Percentiles rank a stretch among this genome's conserved stretches.
These are phyloP conservation scores for Caretta caretta DNA, from an alignment of 2,113 vertebrate genomes.

Conservation along the genomic window DNA sequence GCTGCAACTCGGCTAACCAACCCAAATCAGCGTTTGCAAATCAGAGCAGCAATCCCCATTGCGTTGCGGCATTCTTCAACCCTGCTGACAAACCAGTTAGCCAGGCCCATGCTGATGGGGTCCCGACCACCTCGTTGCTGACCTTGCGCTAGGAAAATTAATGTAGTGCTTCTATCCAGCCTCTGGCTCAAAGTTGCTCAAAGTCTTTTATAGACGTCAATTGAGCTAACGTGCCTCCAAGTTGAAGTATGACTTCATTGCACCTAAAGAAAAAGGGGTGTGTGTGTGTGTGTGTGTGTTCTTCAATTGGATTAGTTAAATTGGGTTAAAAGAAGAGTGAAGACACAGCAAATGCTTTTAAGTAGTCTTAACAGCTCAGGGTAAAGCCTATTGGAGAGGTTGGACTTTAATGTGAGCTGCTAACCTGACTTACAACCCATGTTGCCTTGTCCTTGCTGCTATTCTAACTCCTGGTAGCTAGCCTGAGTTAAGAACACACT, in stretches of 20 bases:
- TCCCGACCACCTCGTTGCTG: fast-evolving
- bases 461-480: neutral
- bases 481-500: neutral
- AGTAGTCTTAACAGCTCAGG: neutral
- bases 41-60: neutral
- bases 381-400: neutral
- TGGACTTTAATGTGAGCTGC: neutral
- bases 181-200: constrained; percentile 47
- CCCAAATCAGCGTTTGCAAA: constrained; percentile 15
- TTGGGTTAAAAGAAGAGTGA: neutral
- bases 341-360: neutral
- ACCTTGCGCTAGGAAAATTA: constrained; percentile 10
- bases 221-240: constrained; percentile 38
- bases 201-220: constrained; percentile 63
- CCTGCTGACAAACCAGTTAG: neutral
- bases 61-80: neutral
- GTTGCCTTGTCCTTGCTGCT: neutral
- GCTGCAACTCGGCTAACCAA: neutral
- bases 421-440: neutral
- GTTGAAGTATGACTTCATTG: neutral
- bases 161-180: constrained; percentile 53
- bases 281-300: neutral
- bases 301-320: neutral
- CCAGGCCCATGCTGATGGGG: fast-evolving
- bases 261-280: neutral